Evolutionary conservation across 2,797 vertebrate genomes (phyloP), one percentile per base, ranked within the genome.

Genomic region (Bufotes viridis): DNA sequence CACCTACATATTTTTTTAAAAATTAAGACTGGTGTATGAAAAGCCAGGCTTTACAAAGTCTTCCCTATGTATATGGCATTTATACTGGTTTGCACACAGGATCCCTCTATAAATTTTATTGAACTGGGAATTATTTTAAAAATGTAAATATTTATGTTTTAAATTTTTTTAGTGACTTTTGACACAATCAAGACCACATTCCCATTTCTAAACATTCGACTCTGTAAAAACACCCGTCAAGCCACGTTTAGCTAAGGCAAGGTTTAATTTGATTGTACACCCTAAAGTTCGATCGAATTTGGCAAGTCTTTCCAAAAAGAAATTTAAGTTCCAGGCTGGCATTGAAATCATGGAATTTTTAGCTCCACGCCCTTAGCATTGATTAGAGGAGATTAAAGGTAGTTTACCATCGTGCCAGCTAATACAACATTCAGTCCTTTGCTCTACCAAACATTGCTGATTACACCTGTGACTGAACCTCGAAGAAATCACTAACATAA

Each of bases 201-300:
- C 13, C 24, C 75, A 78, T 78, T 55, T 14, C 51, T 24, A 55
- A 24, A 78, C 51, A 24, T 55, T 14, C 2, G 1, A 55, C 49
- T 15, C 6, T 55, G 12, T 14, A 18, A 82, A 55, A 82, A 29
- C 24, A 60, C 78, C 57, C 57, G 81, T 69, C 81, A 82, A 82
- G 34, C 18, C 49, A 8, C 24, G 58, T 83, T 83, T 34, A 72
- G 15, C n/a, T 12, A 8, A 17, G 24, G 2, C 15, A 7, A 0
- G n/a, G n/a, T 26, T 6, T 82, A 55, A 82, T 83, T 20, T 72
- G 51, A 34, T 83, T 55, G n/a, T 57, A 82, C 81, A 70, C 17
- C 15, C 3, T 7, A 26, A 11, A 57, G 53, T 53, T 65, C 34
- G 81, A 20, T 57, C 34, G 18, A 53, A 58, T 72, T 72, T 58